A percentile compares a stretch with the other conserved stretches of the same genome.
Conservation (phyloP, 2,888 invertebrate species). For the Papilio demoleus region DNA sequence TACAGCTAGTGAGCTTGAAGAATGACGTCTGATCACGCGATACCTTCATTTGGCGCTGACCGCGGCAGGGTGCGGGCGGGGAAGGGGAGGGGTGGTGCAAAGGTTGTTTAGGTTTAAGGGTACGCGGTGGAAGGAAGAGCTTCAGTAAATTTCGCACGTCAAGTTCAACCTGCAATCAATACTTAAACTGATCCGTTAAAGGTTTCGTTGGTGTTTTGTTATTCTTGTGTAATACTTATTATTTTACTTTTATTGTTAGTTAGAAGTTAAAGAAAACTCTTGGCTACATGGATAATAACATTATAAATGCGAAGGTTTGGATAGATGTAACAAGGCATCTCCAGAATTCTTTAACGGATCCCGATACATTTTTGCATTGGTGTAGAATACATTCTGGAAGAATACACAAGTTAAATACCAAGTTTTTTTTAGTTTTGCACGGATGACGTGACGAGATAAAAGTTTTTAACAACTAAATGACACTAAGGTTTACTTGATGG, state of each 20-base stretch:
- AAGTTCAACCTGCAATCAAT: constrained; percentile 36
- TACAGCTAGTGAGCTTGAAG: constrained; percentile 61
- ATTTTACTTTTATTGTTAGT: background rate
- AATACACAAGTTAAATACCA: too few species aligned
- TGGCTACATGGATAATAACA: too few species aligned
- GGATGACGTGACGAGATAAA: too few species aligned
- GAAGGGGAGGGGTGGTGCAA: constrained; percentile 29
- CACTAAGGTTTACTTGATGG: too few species aligned
- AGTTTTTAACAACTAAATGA: too few species aligned
- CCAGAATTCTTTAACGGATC: too few species aligned
- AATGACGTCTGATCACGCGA: constrained; percentile 74
- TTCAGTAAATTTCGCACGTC: constrained; percentile 15
- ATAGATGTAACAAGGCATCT: too few species aligned
- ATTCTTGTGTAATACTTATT: background rate
- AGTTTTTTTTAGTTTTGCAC: too few species aligned
- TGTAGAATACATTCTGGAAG: too few species aligned
- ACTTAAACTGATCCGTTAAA: constrained; percentile 37
- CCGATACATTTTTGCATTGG: too few species aligned
- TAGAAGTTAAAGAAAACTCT: too few species aligned
- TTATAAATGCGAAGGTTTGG: too few species aligned
- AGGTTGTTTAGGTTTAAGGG: constrained; percentile 21
- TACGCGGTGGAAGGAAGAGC: constrained; percentile 3
- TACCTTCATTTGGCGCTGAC: constrained; percentile 73
- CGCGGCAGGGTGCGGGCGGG: constrained; percentile 47
- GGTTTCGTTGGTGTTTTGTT: background rate